Base-by-base conservation (phyloP, 2,888 invertebrate genomes). In the Toxonevra muliebris region DNA sequence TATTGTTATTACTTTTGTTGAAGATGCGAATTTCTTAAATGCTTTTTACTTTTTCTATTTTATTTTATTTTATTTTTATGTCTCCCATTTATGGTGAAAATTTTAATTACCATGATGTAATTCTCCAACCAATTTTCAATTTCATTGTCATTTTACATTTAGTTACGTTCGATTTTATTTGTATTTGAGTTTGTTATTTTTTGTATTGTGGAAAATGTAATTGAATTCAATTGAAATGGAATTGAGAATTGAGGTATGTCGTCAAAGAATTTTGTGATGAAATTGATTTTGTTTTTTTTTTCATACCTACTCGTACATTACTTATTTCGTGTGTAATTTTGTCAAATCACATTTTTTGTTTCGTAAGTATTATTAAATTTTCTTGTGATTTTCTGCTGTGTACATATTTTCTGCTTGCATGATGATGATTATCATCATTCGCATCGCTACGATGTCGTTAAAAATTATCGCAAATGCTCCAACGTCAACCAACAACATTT, bases 201-300 rank as follows among this genome's bases (percentile, higher is more conserved):
- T n/a, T n/a, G n/a, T n/a, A n/a, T n/a, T 65, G 50, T 48, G 50
- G 17, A 30, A 11, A 15, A 41, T 54, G 58, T 65, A 66, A 69
- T 69, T 69, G 63, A 69, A 67, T 69, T 69, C 64, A 66, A 66
- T 69, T 69, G 66, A 57, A 55, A 60, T 64, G 45, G 55, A 64
- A 69, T 65, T 63, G 52, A 59, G 45, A 15, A 48, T 50, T 50
- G 15, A 40, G 50, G 15, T 3, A 30, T 7, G 30, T 30, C 30
- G 30, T 30, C 30, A 30, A 30, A 30, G 30, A 30, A 30, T 30
- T n/a, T 20, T 57, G 55, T 54, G 45, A 48, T 30, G 30, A 30
- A 30, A 30, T 30, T 17, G 20, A 17, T n/a, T 17, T 8, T 64
- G 50, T 57, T 43, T 57, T 20, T 57, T 43, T 57, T 20, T 58